Evolutionary conservation across 1,140 invertebrate genomes (phyloP).

Genomic region (Macrosteles quadrilineatus): DNA sequence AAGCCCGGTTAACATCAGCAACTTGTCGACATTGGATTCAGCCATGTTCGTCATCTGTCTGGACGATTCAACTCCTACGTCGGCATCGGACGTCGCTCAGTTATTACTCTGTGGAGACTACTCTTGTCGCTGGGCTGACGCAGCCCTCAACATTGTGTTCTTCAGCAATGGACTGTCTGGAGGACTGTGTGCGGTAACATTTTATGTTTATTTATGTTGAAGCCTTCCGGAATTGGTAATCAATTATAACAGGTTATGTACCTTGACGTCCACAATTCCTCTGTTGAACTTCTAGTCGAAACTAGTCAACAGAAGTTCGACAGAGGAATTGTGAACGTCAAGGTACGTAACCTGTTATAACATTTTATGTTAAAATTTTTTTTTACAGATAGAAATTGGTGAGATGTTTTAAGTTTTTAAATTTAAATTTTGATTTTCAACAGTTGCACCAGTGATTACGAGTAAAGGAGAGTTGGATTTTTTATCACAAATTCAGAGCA

Average conservation of each 20-base stretch:
- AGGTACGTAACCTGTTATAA: no score
- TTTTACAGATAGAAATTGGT: background rate
- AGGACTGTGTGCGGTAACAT: conserved; percentile 46
- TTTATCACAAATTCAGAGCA: no score
- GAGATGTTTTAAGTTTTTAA: background rate
- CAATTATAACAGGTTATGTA: no score
- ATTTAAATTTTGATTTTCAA: background rate
- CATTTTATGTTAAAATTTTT: background rate
- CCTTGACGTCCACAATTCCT: no score
- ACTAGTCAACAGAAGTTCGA: no score
- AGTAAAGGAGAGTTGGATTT: background rate
- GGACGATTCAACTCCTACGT: conserved; percentile 51
- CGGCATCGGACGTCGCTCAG: conserved; percentile 50
- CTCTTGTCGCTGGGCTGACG: conserved; percentile 59
- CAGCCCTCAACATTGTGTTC: conserved; percentile 51
- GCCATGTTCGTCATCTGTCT: conserved; percentile 61
- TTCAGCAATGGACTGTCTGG: conserved; percentile 56
- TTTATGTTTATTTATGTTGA: conserved; percentile 26
- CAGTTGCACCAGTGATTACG: background rate
- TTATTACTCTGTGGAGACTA: conserved; percentile 52
- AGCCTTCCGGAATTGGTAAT: no score
- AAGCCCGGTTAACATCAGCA: conserved; percentile 61
- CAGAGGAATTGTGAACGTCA: no score
- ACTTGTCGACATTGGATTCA: conserved; percentile 63
- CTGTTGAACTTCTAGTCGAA: no score